Evolutionary conservation across 2,113 vertebrate species (phyloP), one percentile per base, ranked within the genome.

Genomic region (Silurus meridionalis): DNA sequence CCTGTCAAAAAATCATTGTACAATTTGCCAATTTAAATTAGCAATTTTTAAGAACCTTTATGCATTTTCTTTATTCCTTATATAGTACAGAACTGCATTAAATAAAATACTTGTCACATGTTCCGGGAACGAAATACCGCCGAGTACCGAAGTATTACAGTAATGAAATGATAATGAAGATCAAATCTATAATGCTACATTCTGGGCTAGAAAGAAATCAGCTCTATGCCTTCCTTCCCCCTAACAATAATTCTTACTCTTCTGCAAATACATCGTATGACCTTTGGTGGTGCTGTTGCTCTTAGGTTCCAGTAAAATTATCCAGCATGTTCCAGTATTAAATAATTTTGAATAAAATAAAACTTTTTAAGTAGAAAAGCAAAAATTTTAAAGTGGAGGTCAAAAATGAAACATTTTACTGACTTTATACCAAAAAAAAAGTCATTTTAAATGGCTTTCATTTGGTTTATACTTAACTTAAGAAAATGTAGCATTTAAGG

Each of bases 151-250:
- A 37, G 37, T 37, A 37, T 37, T 37, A 37, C 37, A 37, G 37
- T 37, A 37, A 37, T 37, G 37, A 37, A 37, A 37, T 57, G 8
- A 57, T 57, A 74, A 52, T 52, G 19, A 23, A 52, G 50, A 28
- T 6, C 23, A 71, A 46, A 71, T 17, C 28, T 71, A 46, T 37
- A 37, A 37, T 37, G 1, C 71, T 55, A 53, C 50, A 13, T 21
- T 9, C 72, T 75, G 48, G 23, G 72, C 50, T 75, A 74, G 46
- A 74, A 74, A 50, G 46, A 74, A 74, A 23, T 74, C 71, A 50
- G 71, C 7, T 37, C 28, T 19, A 46, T 37, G 15, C 4, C 1
- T 48, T 15, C 46, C 37, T 15, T 10, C 13, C 21, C 8, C 48
- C 72, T 75, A 10, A 37, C 37, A 37, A 37, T 37, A 37, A 11